Evolutionary conservation across 2,797 vertebrate species (phyloP).

Genomic region (Odontamblyopus rebecca): DNA sequence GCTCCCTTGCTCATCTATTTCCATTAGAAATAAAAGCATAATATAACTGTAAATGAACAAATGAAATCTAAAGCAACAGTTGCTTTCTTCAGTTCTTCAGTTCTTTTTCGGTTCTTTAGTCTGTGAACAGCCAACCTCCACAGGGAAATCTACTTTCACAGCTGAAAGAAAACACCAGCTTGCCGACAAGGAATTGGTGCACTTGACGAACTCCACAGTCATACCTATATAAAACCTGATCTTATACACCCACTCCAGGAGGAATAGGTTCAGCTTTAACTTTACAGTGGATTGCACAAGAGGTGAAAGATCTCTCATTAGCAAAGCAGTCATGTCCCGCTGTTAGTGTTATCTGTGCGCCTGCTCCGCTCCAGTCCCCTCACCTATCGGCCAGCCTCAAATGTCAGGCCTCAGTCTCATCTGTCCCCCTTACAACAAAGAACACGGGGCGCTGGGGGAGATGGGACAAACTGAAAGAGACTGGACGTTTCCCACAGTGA

Average conservation of each 20-base stretch:
- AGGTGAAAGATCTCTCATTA: conserved; percentile 39
- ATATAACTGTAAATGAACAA: background rate
- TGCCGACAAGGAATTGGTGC: conserved; percentile 19
- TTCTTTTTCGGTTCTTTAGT: background rate
- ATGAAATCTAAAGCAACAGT: background rate
- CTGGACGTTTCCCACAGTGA: background rate
- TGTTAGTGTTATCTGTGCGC: conserved; percentile 24
- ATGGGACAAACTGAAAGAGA: background rate
- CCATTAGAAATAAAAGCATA: too few species aligned
- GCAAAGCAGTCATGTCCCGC: conserved; percentile 29
- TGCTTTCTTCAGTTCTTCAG: background rate
- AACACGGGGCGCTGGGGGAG: conserved; percentile 23
- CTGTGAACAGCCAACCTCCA: conserved; percentile 4
- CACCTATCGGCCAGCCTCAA: conserved; percentile 32
- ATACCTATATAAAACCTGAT: conserved; percentile 12
- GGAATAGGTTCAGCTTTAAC: conserved; percentile 11
- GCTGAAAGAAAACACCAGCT: conserved; percentile 25
- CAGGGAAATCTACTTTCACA: conserved; percentile 28
- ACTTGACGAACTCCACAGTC: conserved; percentile 16
- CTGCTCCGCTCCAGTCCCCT: conserved; percentile 25
- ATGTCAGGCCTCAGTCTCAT: conserved; percentile 49
- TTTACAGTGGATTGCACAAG: conserved; percentile 11
- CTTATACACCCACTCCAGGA: conserved; percentile 9
- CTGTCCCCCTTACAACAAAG: conserved; percentile 7
- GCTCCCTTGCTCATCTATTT: too few species aligned